phyloP scores from a whole-genome alignment of 2,113 vertebrate species.

The Misgurnus mizolepis region DNA sequence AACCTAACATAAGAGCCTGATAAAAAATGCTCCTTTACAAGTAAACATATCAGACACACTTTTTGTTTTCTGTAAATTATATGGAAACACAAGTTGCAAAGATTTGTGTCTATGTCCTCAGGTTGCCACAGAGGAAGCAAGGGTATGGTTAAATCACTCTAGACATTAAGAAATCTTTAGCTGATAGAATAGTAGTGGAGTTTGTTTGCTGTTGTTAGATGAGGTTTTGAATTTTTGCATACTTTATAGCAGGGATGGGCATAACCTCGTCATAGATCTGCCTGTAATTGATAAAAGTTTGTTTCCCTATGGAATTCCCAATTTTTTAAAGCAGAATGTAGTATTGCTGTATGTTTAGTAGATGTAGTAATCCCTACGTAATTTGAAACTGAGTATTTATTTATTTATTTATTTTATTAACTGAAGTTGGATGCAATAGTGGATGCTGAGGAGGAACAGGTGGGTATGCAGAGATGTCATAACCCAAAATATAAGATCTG shows the following conservation, averaged over 20 bases:
- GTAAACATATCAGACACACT: too few relatives aligned
- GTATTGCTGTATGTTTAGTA: not conserved
- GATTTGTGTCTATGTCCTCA: slow-evolving; percentile 41
- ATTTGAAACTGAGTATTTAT: not conserved
- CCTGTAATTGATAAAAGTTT: too few relatives aligned
- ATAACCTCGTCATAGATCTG: too few relatives aligned
- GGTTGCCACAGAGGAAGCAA: slow-evolving; percentile 62
- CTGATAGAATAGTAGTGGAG: slow-evolving; percentile 3
- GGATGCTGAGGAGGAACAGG: slow-evolving; percentile 46
- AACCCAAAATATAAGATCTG: not conserved
- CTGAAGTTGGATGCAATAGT: slow-evolving; percentile 40
- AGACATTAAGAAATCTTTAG: not conserved
- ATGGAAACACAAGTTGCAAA: not conserved
- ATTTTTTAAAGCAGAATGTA: not conserved
- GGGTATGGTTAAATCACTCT: slow-evolving; percentile 57
- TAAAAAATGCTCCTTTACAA: not conserved
- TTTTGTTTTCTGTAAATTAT: too few relatives aligned
- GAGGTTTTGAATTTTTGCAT: not conserved
- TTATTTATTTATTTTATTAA: not conserved
- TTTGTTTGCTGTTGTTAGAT: not conserved
- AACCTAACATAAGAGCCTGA: too few relatives aligned
- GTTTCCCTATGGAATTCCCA: too few relatives aligned
- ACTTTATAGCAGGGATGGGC: not conserved
- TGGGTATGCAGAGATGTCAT: slow-evolving; percentile 36
- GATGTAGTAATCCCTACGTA: not conserved